Evolutionary conservation across 2,113 vertebrate genomes (phyloP).

Genomic region (Anser cygnoides): DNA sequence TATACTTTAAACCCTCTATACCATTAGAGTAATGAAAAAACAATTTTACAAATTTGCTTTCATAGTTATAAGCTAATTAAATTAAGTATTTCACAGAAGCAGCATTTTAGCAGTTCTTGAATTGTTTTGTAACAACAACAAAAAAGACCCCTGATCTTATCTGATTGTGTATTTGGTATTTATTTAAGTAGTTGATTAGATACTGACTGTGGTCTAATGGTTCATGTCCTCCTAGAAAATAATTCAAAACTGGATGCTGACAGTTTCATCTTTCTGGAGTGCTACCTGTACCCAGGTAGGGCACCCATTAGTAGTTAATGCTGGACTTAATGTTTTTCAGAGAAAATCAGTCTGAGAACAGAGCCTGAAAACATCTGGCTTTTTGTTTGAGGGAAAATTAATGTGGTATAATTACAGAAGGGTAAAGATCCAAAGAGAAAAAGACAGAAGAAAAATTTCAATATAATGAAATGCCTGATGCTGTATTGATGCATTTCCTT

Average conservation of each 20-base stretch:
- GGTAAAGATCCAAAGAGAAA: neutral
- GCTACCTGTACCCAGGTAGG: neutral
- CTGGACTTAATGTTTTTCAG: constrained; percentile 15
- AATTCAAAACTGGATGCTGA: neutral
- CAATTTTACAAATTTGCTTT: neutral
- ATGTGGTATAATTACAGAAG: neutral
- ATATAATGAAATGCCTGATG: neutral
- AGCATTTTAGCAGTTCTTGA: neutral
- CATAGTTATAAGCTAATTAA: neutral
- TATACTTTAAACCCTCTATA: neutral
- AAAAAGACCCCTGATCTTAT: neutral
- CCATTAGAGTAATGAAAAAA: neutral
- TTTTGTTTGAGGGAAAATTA: neutral
- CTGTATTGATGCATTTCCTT: neutral
- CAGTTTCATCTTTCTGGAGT: neutral
- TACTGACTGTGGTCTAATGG: fast-evolving
- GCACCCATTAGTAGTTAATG: neutral
- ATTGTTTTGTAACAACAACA: neutral
- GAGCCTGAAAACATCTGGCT: constrained; percentile 29
- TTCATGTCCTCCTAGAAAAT: neutral
- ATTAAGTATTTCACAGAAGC: neutral
- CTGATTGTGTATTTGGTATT: neutral
- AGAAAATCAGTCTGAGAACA: neutral
- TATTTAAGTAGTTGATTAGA: neutral
- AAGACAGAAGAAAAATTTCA: neutral